Evolutionary conservation across 2,797 vertebrate genomes (phyloP).

Genomic region (Leptodactylus fallax): DNA sequence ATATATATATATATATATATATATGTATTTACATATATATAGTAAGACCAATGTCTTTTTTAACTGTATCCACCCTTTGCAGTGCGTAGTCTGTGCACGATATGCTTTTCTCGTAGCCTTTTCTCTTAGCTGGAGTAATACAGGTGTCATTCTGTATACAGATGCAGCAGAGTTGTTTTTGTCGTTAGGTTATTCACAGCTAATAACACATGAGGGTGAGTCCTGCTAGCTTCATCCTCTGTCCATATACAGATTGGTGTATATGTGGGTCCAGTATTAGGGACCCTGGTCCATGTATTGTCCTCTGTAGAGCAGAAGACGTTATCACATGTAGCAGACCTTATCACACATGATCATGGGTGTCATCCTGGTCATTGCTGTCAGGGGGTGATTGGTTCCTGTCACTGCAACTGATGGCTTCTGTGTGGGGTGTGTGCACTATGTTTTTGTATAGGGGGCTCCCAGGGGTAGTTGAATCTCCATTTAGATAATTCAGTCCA

Average conservation of each 20-base stretch:
- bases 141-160: not conserved
- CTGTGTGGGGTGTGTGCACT: not conserved
- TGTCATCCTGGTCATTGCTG: not conserved
- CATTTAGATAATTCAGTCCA: conserved; percentile 37
- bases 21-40: not conserved
- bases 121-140: not conserved
- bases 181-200: not conserved
- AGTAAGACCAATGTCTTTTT: not conserved
- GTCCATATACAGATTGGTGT: too few species aligned
- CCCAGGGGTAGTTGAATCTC: conserved; percentile 38
- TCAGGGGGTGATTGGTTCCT: conserved; percentile 7
- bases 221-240: too few species aligned
- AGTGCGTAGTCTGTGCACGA: not conserved
- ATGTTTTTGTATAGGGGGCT: conserved; percentile 38
- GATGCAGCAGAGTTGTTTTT: not conserved
- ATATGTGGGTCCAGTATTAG: not conserved
- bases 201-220: too few species aligned
- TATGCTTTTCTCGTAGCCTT: not conserved
- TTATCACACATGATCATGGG: conserved; percentile 13
- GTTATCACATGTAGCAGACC: not conserved
- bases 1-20: not conserved
- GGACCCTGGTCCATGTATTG: not conserved
- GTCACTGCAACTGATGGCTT: conserved; percentile 32
- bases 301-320: not conserved
- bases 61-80: not conserved